Conservation (phyloP, 2,888 invertebrate genomes). For the Hirtodrosophila alboralis region DNA sequence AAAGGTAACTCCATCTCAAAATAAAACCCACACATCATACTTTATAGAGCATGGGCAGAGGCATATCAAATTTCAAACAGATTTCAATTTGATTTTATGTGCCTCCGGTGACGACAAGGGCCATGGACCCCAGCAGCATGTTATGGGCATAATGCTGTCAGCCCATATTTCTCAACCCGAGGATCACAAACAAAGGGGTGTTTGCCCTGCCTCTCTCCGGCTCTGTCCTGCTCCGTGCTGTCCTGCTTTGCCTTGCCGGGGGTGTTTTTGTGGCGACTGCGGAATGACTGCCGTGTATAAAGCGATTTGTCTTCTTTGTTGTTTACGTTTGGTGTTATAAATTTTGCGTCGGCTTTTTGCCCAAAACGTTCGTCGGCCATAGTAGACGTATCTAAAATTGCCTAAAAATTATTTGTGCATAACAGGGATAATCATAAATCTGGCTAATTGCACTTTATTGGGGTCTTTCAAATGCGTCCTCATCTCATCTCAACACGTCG, state of each 20-base stretch:
- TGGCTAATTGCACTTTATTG: constrained; percentile 82
- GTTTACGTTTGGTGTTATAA: constrained; percentile 77
- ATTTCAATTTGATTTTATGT: constrained; percentile 81
- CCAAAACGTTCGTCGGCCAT: constrained; percentile 30
- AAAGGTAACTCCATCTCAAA: constrained; percentile 18
- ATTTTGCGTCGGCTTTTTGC: constrained; percentile 58
- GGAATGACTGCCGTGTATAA: constrained; percentile 72
- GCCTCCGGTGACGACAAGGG: constrained; percentile 55
- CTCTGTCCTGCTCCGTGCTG: background rate
- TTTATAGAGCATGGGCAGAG: constrained; percentile 18
- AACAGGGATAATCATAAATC: constrained; percentile 83
- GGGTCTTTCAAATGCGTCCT: constrained; percentile 34
- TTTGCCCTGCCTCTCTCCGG: constrained; percentile 16
- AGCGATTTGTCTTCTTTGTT: constrained; percentile 80
- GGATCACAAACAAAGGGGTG: constrained; percentile 59
- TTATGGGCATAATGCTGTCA: constrained; percentile 55
- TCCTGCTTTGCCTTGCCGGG: constrained; percentile 23
- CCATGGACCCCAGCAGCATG: constrained; percentile 21
- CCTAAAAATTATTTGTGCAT: constrained; percentile 82
- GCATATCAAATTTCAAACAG: constrained; percentile 82
- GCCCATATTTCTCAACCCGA: constrained; percentile 46
- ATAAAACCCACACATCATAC: constrained; percentile 32
- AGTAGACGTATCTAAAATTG: constrained; percentile 75
- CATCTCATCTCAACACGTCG: constrained; percentile 15
- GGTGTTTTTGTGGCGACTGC: constrained; percentile 67